Base-by-base conservation (phyloP, 53 echinoderm and acorn worm species). In the Holothuria scabra region DNA sequence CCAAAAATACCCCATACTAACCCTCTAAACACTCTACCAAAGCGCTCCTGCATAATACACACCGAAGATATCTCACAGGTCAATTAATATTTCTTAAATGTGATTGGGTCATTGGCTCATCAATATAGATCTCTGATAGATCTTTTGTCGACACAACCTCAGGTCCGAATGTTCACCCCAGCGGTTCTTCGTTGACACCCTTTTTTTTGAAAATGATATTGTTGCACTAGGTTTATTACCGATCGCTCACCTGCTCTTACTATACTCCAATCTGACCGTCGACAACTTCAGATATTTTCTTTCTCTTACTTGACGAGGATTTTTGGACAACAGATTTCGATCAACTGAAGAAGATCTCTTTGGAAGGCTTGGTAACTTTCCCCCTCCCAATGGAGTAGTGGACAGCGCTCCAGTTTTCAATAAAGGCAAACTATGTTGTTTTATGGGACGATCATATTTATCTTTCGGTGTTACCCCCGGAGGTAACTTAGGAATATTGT, bases 251-350 rank as follows among this genome's bases (percentile, higher is more conserved):
- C 78, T 78, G 57, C 78, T 58, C 52, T 78, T 56, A 32, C 78
- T 78, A 33, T 78, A 78, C 56, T 78, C 78, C 24, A 78, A 52
- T 29, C 78, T 78, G 26, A 78, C 78, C 28, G 78, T 78, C 28
- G 78, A 78, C 25, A 78, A 30, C 32, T 78, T 78, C 52, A 78
- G n/a, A 78, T 78, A 78, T 78, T 78, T 56, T 10, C 78, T 56
- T 31, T 78, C 78, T 56, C 58, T 56, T 30, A 56, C 33, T 28
- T 56, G 56, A 18, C 78, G 78, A 32, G 29, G 30, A 32, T 59
- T 78, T 28, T 28, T 25, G 21, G 13, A 16, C 31, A 32, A 30
- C 29, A 58, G 21, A 57, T 56, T 64, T 7, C 82, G 38, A 44
- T 81, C 82, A 8, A 81, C 82, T 1, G 82, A 81, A 21, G 82